These are phyloP conservation scores for Scrobipalpa atriplicella DNA, from an alignment of 2,888 invertebrate species.

Conservation along the genomic window DNA sequence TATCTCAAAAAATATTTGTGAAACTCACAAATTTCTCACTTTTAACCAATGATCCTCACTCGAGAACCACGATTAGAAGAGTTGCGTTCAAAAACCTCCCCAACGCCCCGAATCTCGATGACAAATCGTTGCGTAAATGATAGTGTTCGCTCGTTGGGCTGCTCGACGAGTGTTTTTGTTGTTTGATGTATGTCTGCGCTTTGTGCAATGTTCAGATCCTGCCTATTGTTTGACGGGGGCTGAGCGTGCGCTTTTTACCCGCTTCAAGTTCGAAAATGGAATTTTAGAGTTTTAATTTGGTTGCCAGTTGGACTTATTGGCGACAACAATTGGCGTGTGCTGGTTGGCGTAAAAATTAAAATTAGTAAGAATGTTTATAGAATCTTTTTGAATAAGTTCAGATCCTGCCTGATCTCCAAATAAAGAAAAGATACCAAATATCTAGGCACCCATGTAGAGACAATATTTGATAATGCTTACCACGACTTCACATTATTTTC, in stretches of 20 bases:
- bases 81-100: constrained; percentile 37
- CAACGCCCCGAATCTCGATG: constrained; percentile 71
- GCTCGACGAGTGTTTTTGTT: constrained; percentile 72
- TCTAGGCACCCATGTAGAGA: too few species aligned
- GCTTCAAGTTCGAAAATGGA: constrained; percentile 31
- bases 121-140: constrained; percentile 81
- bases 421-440: too few species aligned
- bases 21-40: constrained; percentile 7
- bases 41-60: constrained; percentile 18
- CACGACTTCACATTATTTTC: too few species aligned
- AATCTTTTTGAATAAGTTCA: too few species aligned
- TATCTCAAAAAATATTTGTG: not conserved
- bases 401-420: too few species aligned
- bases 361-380: too few species aligned
- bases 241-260: constrained; percentile 56
- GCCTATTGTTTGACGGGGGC: constrained; percentile 53
- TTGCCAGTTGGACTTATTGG: not conserved
- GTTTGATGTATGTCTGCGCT: constrained; percentile 73
- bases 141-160: constrained; percentile 70
- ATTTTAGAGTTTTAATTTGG: constrained; percentile 24
- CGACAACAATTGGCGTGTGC: not conserved
- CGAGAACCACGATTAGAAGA: not conserved
- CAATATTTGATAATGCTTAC: too few species aligned
- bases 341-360: too few species aligned
- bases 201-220: constrained; percentile 54